phyloP scores from a whole-genome alignment of 2,113 vertebrate species.

The Sardina pilchardus region DNA sequence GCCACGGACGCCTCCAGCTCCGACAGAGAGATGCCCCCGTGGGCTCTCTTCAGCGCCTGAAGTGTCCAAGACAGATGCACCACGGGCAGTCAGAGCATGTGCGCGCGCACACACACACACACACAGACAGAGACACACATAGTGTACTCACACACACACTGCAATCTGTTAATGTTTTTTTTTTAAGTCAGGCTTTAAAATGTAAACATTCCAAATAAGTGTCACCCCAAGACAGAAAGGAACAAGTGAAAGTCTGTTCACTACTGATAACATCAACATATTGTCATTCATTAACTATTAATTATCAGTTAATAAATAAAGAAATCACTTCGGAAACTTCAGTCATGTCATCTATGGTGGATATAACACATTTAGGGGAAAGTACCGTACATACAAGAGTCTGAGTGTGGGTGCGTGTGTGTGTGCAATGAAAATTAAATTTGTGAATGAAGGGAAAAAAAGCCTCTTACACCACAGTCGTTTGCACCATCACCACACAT shows the following conservation, averaged over 20 bases:
- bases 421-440: neutral
- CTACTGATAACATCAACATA: no score
- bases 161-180: neutral
- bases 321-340: no score
- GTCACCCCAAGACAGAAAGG: neutral
- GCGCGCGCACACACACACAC: neutral
- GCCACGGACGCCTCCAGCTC: conserved; percentile 97
- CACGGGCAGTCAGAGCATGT: neutral
- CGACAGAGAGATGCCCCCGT: conserved; percentile 93
- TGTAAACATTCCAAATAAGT: neutral
- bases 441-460: conserved; percentile 11
- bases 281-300: no score
- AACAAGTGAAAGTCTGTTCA: no score
- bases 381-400: neutral
- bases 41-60: conserved; percentile 94
- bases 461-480: conserved; percentile 91
- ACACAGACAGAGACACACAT: neutral
- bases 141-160: neutral
- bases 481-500: conserved; percentile 99
- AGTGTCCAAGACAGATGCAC: neutral
- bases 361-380: neutral
- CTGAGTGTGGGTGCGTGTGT: neutral
- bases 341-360: neutral
- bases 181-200: neutral
- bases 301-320: no score